Conservation (phyloP, 2,113 vertebrate species). For the Labrus mixtus region DNA sequence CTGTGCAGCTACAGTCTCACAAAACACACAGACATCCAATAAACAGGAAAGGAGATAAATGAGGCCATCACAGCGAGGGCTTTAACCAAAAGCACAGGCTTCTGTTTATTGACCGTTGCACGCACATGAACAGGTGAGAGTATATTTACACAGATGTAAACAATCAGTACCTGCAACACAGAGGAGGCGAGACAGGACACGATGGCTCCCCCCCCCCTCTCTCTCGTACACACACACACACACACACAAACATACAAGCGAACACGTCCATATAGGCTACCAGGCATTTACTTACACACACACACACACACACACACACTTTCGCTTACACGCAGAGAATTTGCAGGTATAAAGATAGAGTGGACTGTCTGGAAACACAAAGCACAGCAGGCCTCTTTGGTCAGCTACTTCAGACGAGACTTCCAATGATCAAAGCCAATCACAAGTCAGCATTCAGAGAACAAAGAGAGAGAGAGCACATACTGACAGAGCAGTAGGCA, state of each 20-base stretch:
- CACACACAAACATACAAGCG: neutral
- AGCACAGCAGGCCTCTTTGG: conserved; percentile 75
- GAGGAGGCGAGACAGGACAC: conserved; percentile 53
- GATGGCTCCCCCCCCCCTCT: neutral
- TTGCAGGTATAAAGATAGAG: conserved; percentile 71
- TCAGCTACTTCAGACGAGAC: conserved; percentile 71
- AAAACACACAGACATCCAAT: neutral
- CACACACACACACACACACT: conserved; percentile 16
- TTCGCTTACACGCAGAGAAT: conserved; percentile 44
- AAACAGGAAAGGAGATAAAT: conserved; percentile 24
- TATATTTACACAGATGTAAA: conserved; percentile 83
- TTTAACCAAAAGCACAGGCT: conserved; percentile 82
- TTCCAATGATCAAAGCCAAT: conserved; percentile 56
- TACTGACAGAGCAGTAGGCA: conserved; percentile 56
- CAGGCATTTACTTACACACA: conserved; percentile 30
- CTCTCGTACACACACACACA: neutral
- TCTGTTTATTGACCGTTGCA: conserved; percentile 82
- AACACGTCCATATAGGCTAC: conserved; percentile 9
- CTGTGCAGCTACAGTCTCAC: neutral
- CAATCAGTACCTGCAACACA: conserved; percentile 80
- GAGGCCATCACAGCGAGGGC: conserved; percentile 16
- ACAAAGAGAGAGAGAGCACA: conserved; percentile 35
- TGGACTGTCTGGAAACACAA: conserved; percentile 68
- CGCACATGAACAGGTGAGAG: conserved; percentile 78
- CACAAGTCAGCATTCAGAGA: conserved; percentile 59